A percentile compares a stretch with the other conserved stretches of the same genome.
Conservation (phyloP, 2,888 invertebrate genomes). For the Leucophenga montana region DNA sequence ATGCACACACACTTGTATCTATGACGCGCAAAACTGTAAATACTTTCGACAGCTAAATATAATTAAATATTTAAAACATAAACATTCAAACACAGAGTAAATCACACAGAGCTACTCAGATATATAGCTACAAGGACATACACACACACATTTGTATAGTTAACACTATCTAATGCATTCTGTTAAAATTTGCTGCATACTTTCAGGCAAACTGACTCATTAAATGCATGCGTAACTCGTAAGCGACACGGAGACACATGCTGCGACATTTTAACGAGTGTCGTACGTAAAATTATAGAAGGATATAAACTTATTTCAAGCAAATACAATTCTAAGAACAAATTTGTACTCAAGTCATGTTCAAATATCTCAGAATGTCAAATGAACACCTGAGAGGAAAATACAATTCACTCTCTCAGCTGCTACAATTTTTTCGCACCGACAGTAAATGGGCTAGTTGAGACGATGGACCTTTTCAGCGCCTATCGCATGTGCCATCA, state of each 20-base stretch:
- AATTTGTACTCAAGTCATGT: no score
- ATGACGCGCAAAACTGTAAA: conserved; percentile 61
- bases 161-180: not conserved
- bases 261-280: not conserved
- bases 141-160: not conserved
- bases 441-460: no score
- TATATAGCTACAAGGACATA: not conserved
- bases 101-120: conserved; percentile 24
- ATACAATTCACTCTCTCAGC: no score
- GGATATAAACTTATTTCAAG: no score
- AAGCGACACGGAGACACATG: not conserved
- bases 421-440: no score
- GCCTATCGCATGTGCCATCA: no score
- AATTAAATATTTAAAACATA: conserved; percentile 62
- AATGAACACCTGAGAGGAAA: no score
- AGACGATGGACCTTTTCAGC: no score
- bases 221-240: not conserved
- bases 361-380: no score
- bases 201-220: conserved; percentile 17
- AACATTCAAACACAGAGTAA: conserved; percentile 36
- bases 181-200: conserved; percentile 15
- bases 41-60: conserved; percentile 66
- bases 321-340: no score
- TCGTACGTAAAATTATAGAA: not conserved
- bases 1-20: conserved; percentile 34